Percentiles rank a stretch among this genome's conserved stretches.
Conservation (phyloP, 1,140 invertebrate genomes). For the Platyscapa corneri region DNA sequence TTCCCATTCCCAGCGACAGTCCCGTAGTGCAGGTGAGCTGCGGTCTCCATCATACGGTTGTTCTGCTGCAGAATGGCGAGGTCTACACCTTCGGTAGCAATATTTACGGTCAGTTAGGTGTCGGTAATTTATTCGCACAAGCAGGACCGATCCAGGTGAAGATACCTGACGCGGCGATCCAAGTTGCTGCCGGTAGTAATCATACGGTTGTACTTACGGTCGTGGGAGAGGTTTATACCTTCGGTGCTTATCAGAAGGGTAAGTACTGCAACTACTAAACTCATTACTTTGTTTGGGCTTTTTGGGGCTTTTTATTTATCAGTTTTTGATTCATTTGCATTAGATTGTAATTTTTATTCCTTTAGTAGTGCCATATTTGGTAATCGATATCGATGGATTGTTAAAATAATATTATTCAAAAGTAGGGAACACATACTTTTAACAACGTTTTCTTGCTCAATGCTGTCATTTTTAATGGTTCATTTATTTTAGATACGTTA, state of each 20-base stretch:
- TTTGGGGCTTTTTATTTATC: too few species aligned
- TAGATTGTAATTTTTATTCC: too few species aligned
- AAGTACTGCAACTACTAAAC: background rate
- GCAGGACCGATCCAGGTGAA: conserved; percentile 85
- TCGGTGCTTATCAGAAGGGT: conserved; percentile 90
- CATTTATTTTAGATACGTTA: too few species aligned
- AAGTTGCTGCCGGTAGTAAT: conserved; percentile 94
- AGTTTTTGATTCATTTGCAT: too few species aligned
- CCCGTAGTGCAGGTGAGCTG: conserved; percentile 89
- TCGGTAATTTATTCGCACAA: conserved; percentile 86
- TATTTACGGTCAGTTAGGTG: conserved; percentile 93
- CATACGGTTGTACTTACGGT: conserved; percentile 93
- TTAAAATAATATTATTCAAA: too few species aligned
- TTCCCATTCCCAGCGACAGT: conserved; percentile 80
- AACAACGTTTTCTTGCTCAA: too few species aligned
- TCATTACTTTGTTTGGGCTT: background rate
- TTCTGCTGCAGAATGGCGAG: conserved; percentile 80
- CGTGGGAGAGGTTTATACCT: conserved; percentile 94
- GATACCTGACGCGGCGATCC: conserved; percentile 79
- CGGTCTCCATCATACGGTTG: conserved; percentile 91
- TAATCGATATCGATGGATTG: too few species aligned
- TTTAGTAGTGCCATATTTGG: too few species aligned
- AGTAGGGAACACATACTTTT: too few species aligned
- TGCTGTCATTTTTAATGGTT: too few species aligned
- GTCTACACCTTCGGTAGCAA: conserved; percentile 96